Evolutionary conservation across 2,797 vertebrate genomes (phyloP), one percentile per base, ranked within the genome.

Genomic region (Triplophysa bombifrons): DNA sequence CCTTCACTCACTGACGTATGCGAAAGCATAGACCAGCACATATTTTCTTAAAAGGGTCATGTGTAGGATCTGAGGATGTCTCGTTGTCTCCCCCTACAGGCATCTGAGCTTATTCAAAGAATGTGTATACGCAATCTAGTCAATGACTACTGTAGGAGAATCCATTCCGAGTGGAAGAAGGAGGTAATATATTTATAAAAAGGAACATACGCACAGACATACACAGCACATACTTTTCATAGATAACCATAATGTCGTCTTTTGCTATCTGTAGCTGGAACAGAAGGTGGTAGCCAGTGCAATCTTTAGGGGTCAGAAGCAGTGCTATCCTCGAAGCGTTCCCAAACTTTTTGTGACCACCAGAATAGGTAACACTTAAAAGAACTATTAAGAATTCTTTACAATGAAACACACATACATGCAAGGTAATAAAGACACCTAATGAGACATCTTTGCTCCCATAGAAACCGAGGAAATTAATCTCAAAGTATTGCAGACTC

Each of bases 211-310:
- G 69, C 46, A n/a, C 12, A 22, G 8, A 20, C 38, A 25, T 51
- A 4, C 19, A 60, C 34, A 38, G 16, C n/a, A 61, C 60, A 17
- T 51, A 30, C 16, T 27, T 7, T 55, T 56, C 64, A 53, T 55
- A 14, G 19, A 17, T 22, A 34, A 41, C 44, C 38, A 14, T 51
- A 4, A 7, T 48, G 60, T 3, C 3, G 10, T 48, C 22, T 63
- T 20, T 51, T 12, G 8, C 34, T 66, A 50, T 41, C 14, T 83
- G 27, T 88, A 99, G 98, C 86, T 99, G 90, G 95, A 96, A 88
- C 98, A 98, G 82, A 99, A 99, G 88, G 96, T 96, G 12, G 91
- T 95, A 58, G 98, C 98, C 83, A 99, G 97, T 87, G 95, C 96
- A 85, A 93, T 99, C 85, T 99, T 99, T 91, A 97, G 94, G 85